Conservation (phyloP, 2,888 invertebrate genomes). For the Eupithecia insigniata region DNA sequence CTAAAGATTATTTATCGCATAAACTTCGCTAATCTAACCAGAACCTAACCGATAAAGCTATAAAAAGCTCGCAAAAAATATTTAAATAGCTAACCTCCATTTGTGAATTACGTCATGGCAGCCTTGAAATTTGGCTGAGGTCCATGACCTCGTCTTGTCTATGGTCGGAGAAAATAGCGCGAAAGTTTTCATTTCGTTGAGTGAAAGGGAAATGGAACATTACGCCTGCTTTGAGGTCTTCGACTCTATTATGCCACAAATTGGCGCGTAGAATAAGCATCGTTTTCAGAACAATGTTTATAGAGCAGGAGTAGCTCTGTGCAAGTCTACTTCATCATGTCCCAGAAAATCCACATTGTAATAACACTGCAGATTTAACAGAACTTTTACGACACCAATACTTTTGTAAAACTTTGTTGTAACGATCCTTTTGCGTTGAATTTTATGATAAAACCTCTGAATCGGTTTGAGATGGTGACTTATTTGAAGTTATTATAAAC, state of each 20-base stretch:
- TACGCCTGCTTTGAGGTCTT: constrained; percentile 2
- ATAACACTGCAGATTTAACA: background rate
- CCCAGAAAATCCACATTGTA: background rate
- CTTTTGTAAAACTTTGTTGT: background rate
- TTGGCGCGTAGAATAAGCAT: background rate
- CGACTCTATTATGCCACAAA: constrained; percentile 14
- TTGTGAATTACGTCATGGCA: constrained; percentile 36
- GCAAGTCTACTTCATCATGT: background rate
- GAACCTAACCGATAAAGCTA: background rate
- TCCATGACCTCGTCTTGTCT: constrained; percentile 46
- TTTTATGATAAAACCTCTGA: background rate
- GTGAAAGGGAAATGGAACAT: constrained; percentile 39
- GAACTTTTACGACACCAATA: background rate
- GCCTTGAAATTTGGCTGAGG: constrained; percentile 42
- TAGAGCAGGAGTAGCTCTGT: background rate
- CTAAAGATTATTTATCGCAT: background rate
- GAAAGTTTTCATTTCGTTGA: constrained; percentile 49
- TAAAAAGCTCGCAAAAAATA: constrained; percentile 26
- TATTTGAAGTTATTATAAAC: background rate
- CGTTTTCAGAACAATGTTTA: constrained; percentile 9
- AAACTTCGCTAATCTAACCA: background rate
- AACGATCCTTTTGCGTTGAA: background rate
- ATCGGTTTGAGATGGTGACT: background rate
- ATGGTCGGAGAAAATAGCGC: constrained; percentile 50
- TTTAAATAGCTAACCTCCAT: constrained; percentile 14